A percentile compares a stretch with the other conserved stretches of the same genome.
Evolutionary conservation across 2,113 vertebrate genomes (phyloP).

Genomic region (Talpa occidentalis): DNA sequence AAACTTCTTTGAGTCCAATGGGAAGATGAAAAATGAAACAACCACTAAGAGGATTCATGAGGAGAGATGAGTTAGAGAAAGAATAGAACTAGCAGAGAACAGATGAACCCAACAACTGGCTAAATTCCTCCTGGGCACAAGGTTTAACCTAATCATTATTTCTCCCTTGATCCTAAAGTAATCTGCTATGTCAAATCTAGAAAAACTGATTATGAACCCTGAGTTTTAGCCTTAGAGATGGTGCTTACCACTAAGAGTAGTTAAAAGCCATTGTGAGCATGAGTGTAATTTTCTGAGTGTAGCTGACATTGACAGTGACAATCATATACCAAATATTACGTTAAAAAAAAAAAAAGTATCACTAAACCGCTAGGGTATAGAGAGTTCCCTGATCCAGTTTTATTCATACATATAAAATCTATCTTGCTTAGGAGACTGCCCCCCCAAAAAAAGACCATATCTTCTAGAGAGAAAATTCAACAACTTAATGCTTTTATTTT

Average conservation of each 20-base stretch:
- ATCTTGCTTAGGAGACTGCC: too few species aligned
- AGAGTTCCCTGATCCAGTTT: conserved; percentile 11
- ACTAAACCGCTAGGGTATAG: neutral
- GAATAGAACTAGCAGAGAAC: neutral
- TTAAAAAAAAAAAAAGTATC: neutral
- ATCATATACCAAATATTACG: neutral
- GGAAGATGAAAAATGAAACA: neutral
- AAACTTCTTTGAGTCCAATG: neutral
- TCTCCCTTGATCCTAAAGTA: neutral
- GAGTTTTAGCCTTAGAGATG: neutral
- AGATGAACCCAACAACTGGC: neutral
- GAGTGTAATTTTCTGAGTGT: neutral
- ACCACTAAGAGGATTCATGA: neutral
- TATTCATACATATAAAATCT: neutral
- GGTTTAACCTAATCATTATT: neutral
- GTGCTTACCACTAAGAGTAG: neutral
- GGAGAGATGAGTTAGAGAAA: neutral
- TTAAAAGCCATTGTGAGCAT: neutral
- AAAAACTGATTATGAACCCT: neutral
- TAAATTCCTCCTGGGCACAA: neutral
- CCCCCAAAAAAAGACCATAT: too few species aligned
- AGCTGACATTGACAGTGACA: neutral
- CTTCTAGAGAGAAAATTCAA: too few species aligned
- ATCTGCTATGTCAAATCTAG: neutral
- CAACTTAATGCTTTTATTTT: too few species aligned